These are phyloP conservation scores for Chrysodeixis includens DNA, from an alignment of 2,888 invertebrate genomes.

Conservation along the genomic window DNA sequence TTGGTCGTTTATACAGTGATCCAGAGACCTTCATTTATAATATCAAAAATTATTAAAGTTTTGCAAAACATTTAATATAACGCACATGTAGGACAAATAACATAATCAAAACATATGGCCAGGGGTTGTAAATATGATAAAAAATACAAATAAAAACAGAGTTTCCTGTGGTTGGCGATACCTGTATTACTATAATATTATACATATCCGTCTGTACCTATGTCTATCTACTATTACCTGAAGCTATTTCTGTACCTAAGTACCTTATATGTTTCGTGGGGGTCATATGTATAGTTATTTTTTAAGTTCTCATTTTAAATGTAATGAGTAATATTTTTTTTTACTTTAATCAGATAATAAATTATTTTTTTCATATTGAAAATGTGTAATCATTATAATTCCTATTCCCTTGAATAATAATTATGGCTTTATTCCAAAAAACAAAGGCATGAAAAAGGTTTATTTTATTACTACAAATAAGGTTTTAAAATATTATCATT, in stretches of 20 bases:
- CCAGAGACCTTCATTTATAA: not conserved
- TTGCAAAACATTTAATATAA: too few relatives aligned
- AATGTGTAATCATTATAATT: constrained; percentile 30
- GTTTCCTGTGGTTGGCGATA: constrained; percentile 15
- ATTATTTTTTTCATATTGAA: constrained; percentile 76
- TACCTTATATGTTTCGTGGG: constrained; percentile 53
- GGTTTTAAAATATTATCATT: too few relatives aligned
- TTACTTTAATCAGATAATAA: constrained; percentile 70
- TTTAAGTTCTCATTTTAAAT: constrained; percentile 64
- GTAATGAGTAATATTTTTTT: constrained; percentile 63
- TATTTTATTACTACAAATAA: too few relatives aligned
- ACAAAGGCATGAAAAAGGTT: too few relatives aligned
- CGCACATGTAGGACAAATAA: too few relatives aligned
- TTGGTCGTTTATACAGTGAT: not conserved
- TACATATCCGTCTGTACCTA: constrained; percentile 42
- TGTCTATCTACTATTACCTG: constrained; percentile 41
- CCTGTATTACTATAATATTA: constrained; percentile 20
- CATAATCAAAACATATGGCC: not conserved
- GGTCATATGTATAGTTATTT: constrained; percentile 63
- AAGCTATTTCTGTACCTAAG: constrained; percentile 41
- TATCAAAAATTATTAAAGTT: not conserved
- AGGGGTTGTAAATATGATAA: not conserved
- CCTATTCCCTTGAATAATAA: not conserved
- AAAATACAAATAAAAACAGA: not conserved
- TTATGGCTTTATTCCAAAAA: not conserved